Conservation (phyloP, 2,797 vertebrate genomes). For the Tapirus indicus region DNA sequence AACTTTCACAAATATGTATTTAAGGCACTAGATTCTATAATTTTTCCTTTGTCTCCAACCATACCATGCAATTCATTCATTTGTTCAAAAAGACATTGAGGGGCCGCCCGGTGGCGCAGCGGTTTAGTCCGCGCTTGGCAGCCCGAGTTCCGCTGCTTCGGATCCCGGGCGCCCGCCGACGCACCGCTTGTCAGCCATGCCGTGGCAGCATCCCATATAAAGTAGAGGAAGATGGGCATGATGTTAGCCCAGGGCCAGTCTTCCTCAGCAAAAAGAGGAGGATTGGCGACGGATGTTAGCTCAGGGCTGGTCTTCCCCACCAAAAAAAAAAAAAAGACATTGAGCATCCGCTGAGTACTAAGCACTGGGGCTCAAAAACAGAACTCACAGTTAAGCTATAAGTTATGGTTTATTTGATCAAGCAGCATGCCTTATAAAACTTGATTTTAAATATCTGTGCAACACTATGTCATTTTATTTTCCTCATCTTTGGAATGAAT, state of each 20-base stretch:
- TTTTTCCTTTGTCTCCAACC: not conserved
- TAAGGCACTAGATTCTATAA: not conserved
- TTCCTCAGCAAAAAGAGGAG: too few species aligned
- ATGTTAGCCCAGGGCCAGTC: too few species aligned
- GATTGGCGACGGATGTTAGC: too few species aligned
- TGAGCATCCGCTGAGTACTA: not conserved
- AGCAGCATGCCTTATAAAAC: conserved; percentile 6
- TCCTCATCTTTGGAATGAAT: conserved; percentile 61
- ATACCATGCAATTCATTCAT: not conserved
- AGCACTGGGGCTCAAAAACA: not conserved
- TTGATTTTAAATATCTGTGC: conserved; percentile 47
- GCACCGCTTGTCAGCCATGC: too few species aligned
- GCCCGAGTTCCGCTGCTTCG: too few species aligned
- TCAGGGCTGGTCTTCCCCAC: too few species aligned
- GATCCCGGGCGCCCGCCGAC: too few species aligned
- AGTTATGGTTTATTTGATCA: not conserved
- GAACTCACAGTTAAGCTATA: not conserved
- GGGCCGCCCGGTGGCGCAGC: too few species aligned
- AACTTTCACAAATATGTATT: not conserved
- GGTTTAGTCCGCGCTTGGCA: too few species aligned
- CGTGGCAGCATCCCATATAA: too few species aligned
- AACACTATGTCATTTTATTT: conserved; percentile 7
- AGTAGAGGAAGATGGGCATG: too few species aligned
- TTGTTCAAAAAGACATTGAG: not conserved
- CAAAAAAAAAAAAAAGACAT: not conserved